Evolutionary conservation across 2,113 vertebrate species (phyloP), one percentile per base, ranked within the genome.

Genomic region (Thamnaconus septentrionalis): DNA sequence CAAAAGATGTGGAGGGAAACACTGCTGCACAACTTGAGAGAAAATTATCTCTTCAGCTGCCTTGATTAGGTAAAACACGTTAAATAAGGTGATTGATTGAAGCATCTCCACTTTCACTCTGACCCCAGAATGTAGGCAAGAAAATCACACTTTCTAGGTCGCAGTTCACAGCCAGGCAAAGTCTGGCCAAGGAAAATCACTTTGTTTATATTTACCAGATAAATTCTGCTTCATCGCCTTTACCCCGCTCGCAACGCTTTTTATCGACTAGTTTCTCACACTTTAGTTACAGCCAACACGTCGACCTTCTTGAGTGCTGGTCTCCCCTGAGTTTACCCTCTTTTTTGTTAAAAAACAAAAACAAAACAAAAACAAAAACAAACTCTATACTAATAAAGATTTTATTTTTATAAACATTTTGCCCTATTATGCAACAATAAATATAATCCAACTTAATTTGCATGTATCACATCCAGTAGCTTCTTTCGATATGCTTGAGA

Each of bases 221-320:
- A 39, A 31, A 31, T 49, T 49, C 12, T 53, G 51, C 1, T 11
- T 31, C 18, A 31, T 31, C 18, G 18, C 18, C 18, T 31, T 31
- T 2, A 31, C 18, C 18, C 18, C 18, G 1, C 18, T 31, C 2
- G 18, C 18, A 31, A 2, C 18, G 18, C 64, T 57, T 65, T 42
- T 1, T 59, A 56, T 67, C 3, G 5, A 58, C 61, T 43, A 69
- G 11, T 41, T 64, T 68, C 78, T 65, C 51, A 71, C 66, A 68
- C 56, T 44, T 7, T 5, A 31, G 18, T 31, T 31, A 8, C 6
- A 58, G 6, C 18, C 8, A 39, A 61, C 64, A 68, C 18, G 18
- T 31, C 18, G 18, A 39, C 48, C 3, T 44, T 7, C 40, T 52
- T 47, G 54, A 81, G 78, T 73, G 60, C 65, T 65, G 31, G 57